These are phyloP conservation scores for Mallotus villosus DNA, from an alignment of 2,797 vertebrate genomes.

Conservation along the genomic window DNA sequence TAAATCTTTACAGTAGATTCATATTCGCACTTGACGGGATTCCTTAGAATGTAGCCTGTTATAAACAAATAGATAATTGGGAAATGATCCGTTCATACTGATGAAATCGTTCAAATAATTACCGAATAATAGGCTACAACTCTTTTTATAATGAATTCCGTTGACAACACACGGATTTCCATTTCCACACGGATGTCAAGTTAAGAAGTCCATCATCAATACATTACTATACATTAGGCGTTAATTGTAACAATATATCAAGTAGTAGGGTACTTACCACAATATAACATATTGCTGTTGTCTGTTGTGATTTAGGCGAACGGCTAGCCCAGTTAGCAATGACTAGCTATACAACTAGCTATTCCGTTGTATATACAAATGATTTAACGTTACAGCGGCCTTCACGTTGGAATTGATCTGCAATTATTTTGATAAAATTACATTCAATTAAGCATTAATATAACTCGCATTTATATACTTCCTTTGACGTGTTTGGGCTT, in stretches of 20 bases:
- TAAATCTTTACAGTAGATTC: neutral
- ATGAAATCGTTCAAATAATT: no score
- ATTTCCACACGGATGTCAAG: neutral
- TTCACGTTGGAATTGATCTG: constrained; percentile 35
- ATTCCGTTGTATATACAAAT: constrained; percentile 41
- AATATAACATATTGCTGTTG: constrained; percentile 39
- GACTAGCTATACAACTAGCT: constrained; percentile 28
- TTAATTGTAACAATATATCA: constrained; percentile 8
- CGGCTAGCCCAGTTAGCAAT: constrained; percentile 35
- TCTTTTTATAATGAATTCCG: neutral
- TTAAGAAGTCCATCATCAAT: neutral
- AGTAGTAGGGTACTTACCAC: constrained; percentile 58
- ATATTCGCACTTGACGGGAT: neutral
- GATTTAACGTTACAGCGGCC: constrained; percentile 25
- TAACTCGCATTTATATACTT: constrained; percentile 18
- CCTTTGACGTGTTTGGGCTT: constrained; percentile 14
- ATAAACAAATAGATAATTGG: constrained; percentile 1
- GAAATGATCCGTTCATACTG: neutral
- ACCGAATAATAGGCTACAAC: neutral
- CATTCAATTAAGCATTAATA: constrained; percentile 32
- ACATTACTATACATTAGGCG: neutral
- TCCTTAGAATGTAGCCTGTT: constrained; percentile 7
- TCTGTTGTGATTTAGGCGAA: constrained; percentile 38
- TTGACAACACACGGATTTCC: no score
- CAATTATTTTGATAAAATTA: constrained; percentile 37